Evolutionary conservation across 2,797 vertebrate species (phyloP), one percentile per base, ranked within the genome.

Genomic region (Gobionotothen gibberifrons): DNA sequence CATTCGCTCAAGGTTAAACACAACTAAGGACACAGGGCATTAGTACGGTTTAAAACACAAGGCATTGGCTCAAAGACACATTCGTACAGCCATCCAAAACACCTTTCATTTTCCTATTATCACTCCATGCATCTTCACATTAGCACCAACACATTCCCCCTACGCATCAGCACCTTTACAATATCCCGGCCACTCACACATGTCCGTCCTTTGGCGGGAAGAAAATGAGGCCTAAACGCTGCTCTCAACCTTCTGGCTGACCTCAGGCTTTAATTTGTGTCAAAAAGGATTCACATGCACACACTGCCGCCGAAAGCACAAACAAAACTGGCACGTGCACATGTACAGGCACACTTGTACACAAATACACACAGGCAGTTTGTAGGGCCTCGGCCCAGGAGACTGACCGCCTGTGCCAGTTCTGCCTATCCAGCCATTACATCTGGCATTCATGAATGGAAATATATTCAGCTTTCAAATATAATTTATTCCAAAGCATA

Each of bases 371-470:
- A 72, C 51, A 63, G 54, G 70, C 55, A 53, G 59, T 76, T 70
- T 58, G 62, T 16, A 51, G 66, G 65, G 72, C 76, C 0, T 17
- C 47, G 32, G 64, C 52, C 63, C 66, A 48, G 73, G 72, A 82
- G 71, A 80, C 57, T 0, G 12, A 59, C 60, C 10, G 74, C 36
- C 74, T 42, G 75, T 55, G 81, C 80, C 81, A 79, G 68, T 57
- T 72, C 74, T 84, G 61, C 46, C 76, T 72, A 73, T 65, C 72
- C 77, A 81, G 51, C 55, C 80, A 68, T 81, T 80, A 81, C 82
- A 89, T 86, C 74, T 84, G 75, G 77, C 87, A 89, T 93, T 93
- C 86, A 91, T 88, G 82, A 89, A 92, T 92, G 90, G 89, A 93
- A 91, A 93, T 89, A 22, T 76, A 90, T 90, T 83, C 85, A 66